Percentiles rank a stretch among this genome's conserved stretches.
Evolutionary conservation across 2,797 vertebrate species (phyloP).

Genomic region (Tangara arthus): DNA sequence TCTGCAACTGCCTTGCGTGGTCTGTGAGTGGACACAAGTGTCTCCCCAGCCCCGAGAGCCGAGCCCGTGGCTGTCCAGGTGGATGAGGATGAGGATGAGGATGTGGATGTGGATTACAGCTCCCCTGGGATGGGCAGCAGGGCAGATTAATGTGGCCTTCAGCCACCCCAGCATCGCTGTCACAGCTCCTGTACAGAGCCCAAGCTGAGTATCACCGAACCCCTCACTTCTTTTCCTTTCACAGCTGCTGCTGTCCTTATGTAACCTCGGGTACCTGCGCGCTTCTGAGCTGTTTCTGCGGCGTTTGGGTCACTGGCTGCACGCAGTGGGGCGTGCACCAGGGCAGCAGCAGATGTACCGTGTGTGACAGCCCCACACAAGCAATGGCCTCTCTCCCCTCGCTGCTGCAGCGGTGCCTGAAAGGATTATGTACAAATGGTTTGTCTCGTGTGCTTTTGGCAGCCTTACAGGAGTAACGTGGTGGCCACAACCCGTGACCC

Average conservation of each 20-base stretch:
- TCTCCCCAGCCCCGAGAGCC: neutral
- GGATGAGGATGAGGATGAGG: neutral
- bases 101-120: neutral
- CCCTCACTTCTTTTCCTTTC: neutral
- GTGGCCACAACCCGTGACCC: neutral
- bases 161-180: neutral
- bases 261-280: neutral
- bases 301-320: neutral
- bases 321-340: rapidly evolving
- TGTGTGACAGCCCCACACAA: neutral
- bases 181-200: neutral
- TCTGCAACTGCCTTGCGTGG: neutral
- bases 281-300: neutral
- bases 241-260: neutral
- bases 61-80: neutral
- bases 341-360: neutral
- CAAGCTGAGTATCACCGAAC: neutral
- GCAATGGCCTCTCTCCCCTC: neutral
- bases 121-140: neutral
- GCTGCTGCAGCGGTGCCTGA: neutral
- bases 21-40: neutral
- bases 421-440: neutral
- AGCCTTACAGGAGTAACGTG: neutral
- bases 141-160: neutral
- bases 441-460: neutral